Percentiles rank a stretch among this genome's conserved stretches.
Conservation (phyloP, 1,140 invertebrate genomes). For the Lethrus apterus region DNA sequence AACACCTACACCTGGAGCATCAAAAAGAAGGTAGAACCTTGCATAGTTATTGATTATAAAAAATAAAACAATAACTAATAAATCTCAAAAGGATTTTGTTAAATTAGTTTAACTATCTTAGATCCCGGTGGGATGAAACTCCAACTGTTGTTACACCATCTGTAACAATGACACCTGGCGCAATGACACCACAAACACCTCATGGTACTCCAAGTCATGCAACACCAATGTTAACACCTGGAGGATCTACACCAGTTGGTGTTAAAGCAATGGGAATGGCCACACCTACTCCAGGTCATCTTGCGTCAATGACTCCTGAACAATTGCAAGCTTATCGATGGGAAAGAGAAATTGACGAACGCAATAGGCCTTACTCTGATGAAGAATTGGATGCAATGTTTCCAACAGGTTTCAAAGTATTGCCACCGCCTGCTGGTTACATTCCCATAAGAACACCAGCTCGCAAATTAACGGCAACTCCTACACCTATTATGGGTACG, state of each 20-base stretch:
- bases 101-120: slow-evolving; percentile 7
- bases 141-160: slow-evolving; percentile 65
- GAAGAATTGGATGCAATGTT: slow-evolving; percentile 97
- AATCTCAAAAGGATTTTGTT: not conserved
- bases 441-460: slow-evolving; percentile 96
- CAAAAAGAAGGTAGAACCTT: slow-evolving; percentile 69
- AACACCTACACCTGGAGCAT: slow-evolving; percentile 86
- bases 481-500: slow-evolving; percentile 84
- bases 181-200: slow-evolving; percentile 66
- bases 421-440: slow-evolving; percentile 92
- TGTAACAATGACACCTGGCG: slow-evolving; percentile 59
- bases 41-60: not conserved
- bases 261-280: slow-evolving; percentile 96
- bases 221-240: slow-evolving; percentile 63
- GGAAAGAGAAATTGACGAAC: slow-evolving; percentile 97
- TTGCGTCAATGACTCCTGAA: slow-evolving; percentile 98
- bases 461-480: slow-evolving; percentile 93
- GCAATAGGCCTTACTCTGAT: slow-evolving; percentile 92
- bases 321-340: slow-evolving; percentile 97
- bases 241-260: slow-evolving; percentile 86
- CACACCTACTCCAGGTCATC: slow-evolving; percentile 91
- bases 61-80: not conserved
- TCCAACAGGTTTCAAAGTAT: slow-evolving; percentile 95
- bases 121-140: slow-evolving; percentile 95
- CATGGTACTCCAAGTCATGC: slow-evolving; percentile 57